Base-by-base conservation (phyloP, 2,888 invertebrate species). In the Odontomyia ornata region DNA sequence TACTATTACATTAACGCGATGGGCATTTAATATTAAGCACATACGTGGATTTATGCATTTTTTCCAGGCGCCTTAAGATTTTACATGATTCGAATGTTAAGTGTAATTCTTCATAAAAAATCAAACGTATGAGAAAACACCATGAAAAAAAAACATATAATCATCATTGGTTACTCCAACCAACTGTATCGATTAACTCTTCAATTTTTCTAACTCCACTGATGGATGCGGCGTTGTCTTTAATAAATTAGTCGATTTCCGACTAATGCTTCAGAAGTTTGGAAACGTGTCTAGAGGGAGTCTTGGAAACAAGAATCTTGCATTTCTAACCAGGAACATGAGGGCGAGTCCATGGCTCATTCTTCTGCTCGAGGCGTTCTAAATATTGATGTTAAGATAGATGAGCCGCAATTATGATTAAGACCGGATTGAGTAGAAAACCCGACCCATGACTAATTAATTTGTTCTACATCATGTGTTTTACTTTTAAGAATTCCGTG, bases 391-490 rank as follows among this genome's bases (percentile, higher is more conserved):
- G 69, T 46, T 9, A 69, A 69, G 69, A 69, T 69, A 25, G 43
- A 69, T 69, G 46, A 21, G 47, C 21, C 30, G 46, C 69, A 69
- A 69, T 69, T 25, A 69, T 47, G 69, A 73, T 73, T 73, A 73
- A 60, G 43, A 30, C n/a, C 73, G 57, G 56, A 72, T 72, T 73
- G 60, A 57, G 57, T 57, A 23, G 57, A 57, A n/a, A 73, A 73
- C 73, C n/a, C 36, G n/a, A 60, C 1, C 60, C 73, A 73, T 73
- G 73, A 57, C 73, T 57, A 73, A 73, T 73, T 73, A 73, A 73
- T 73, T 73, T 60, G 73, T 73, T 73, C 73, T 60, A 36, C 60
- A 73, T 73, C 73, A 73, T 18, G 21, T 36, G 73, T 57, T 57
- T 56, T 21, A 57, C 18, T 43, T 43, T 43, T 21, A 7, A 43